These are phyloP conservation scores for Agelaius tricolor DNA, from an alignment of 2,113 vertebrate genomes.

Conservation along the genomic window DNA sequence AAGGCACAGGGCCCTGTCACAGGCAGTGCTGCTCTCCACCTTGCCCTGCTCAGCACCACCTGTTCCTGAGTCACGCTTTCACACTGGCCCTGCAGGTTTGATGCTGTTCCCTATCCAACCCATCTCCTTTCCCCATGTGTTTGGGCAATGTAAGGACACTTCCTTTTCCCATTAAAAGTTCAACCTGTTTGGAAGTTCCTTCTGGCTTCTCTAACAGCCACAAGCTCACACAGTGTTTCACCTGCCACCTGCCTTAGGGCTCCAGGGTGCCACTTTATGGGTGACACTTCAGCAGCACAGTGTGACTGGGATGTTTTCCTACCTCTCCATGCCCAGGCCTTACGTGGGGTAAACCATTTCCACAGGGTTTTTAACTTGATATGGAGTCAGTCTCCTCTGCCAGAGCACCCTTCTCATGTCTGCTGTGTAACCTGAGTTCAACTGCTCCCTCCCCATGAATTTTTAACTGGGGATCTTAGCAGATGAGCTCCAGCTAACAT, in stretches of 20 bases:
- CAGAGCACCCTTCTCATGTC: slow-evolving; percentile 6
- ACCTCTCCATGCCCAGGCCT: neutral
- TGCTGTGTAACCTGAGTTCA: slow-evolving; percentile 53
- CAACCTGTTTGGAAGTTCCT: neutral
- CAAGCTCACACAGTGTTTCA: neutral
- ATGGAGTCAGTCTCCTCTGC: neutral
- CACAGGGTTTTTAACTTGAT: slow-evolving; percentile 43
- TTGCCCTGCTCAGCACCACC: neutral
- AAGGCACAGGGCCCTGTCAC: neutral
- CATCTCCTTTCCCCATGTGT: rapidly evolving
- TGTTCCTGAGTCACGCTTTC: rapidly evolving
- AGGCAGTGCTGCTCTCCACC: neutral
- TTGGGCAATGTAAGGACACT: neutral
- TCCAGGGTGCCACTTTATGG: neutral
- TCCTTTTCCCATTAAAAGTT: neutral
- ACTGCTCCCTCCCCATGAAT: slow-evolving; percentile 61
- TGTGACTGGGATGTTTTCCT: neutral
- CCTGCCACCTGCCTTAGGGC: neutral
- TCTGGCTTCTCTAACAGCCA: neutral
- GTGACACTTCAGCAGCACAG: neutral
- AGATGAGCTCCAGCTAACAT: slow-evolving; percentile 56
- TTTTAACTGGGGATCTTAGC: slow-evolving; percentile 62
- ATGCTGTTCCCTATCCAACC: neutral
- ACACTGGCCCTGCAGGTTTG: neutral
- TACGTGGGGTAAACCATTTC: neutral